Conservation (phyloP, 2,113 vertebrate genomes). For the Scatophagus argus region DNA sequence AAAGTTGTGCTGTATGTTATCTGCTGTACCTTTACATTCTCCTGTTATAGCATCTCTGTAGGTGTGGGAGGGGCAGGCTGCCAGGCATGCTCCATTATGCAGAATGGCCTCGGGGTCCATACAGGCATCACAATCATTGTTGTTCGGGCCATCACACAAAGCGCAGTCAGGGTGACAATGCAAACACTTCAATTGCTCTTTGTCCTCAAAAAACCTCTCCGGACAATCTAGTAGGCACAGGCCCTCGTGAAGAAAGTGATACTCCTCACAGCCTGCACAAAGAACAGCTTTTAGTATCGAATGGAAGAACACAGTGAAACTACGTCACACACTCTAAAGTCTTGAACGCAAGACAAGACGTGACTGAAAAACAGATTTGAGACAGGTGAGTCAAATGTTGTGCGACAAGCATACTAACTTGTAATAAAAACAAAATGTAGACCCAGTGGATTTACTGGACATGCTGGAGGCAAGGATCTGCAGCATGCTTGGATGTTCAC, state of each 20-base stretch:
- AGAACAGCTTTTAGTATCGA: slow-evolving; percentile 11
- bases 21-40: slow-evolving; percentile 86
- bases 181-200: slow-evolving; percentile 75
- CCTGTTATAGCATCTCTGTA: slow-evolving; percentile 80
- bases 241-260: slow-evolving; percentile 83
- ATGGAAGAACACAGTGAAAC: slow-evolving; percentile 8
- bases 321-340: background rate
- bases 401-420: background rate
- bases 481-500: background rate
- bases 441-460: background rate
- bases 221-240: slow-evolving; percentile 87
- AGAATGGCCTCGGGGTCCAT: slow-evolving; percentile 48
- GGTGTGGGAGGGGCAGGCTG: slow-evolving; percentile 83
- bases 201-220: slow-evolving; percentile 81
- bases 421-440: background rate
- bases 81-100: slow-evolving; percentile 83
- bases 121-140: slow-evolving; percentile 86
- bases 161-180: slow-evolving; percentile 87
- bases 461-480: background rate
- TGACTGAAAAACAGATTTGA: slow-evolving; percentile 3
- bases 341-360: background rate
- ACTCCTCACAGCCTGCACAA: slow-evolving; percentile 85
- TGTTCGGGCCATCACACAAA: slow-evolving; percentile 84
- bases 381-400: slow-evolving; percentile 3
- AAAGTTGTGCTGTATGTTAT: background rate